Evolutionary conservation across 2,113 vertebrate genomes (phyloP), one percentile per base, ranked within the genome.

Genomic region (Thunnus thynnus): DNA sequence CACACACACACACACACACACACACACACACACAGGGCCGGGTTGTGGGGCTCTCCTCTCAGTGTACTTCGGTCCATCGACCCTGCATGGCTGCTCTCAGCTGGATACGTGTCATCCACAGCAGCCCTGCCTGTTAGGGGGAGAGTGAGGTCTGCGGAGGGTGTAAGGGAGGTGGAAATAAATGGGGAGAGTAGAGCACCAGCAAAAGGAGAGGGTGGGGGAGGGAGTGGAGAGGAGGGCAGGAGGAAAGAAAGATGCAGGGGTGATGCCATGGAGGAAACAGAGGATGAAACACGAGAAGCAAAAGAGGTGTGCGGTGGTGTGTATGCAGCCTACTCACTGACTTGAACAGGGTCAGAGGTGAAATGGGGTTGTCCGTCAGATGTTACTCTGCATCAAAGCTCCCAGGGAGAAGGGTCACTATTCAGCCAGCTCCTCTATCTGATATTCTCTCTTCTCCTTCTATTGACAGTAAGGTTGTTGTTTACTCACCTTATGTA

Each of bases 41-140:
- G 73, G 72, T 72, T 83, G 62, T 55, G 48, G 67, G 80, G 79
- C 77, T 86, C 86, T 86, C 75, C 70, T 80, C 75, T 70, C 82
- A 46, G 67, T 73, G 82, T 89, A 65, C 84, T 54, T 60, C 71
- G 78, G 88, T 91, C 90, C 89, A 93, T 93, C 91, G 90, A 93
- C 91, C 90, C 89, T 90, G 89, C 83, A 81, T 89, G 88, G 76
- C 87, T 92, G 89, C 89, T 91, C 93, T 91, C 93, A 90, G 92
- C 88, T 87, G 92, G 92, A 90, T 85, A 92, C 90, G 87, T 94
- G 91, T 93, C 92, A 91, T 89, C 88, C 88, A 85, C 88, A 85
- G 84, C 88, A 89, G 83, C 80, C 76, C 67, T 86, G 87, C 88
- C 88, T 86, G 91, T 91, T 92, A 93, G 80, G 50, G 80, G 81